Conservation (phyloP, 1,140 invertebrate species). For the Gonioctena quinquepunctata region DNA sequence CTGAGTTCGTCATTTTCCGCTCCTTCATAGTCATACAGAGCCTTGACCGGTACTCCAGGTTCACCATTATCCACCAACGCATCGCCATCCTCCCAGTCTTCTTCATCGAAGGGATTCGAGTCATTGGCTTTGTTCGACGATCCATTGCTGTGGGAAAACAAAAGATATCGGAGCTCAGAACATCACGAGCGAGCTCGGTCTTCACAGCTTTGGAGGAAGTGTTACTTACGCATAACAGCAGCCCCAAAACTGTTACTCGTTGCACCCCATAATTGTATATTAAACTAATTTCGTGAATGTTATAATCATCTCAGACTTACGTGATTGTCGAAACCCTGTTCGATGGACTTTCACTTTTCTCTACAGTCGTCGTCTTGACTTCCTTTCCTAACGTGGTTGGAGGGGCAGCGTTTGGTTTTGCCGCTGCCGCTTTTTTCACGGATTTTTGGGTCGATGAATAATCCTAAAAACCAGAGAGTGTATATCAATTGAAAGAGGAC, state of each 20-base stretch:
- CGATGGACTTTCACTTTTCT: slow-evolving; percentile 48
- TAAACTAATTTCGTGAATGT: too few species aligned
- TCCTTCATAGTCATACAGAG: slow-evolving; percentile 95
- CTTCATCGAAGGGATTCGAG: slow-evolving; percentile 84
- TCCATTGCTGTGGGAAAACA: slow-evolving; percentile 59
- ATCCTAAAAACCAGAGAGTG: too few species aligned
- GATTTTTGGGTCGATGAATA: slow-evolving; percentile 54
- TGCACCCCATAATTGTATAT: too few species aligned
- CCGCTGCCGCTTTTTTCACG: slow-evolving; percentile 51
- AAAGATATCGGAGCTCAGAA: background rate
- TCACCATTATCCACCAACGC: slow-evolving; percentile 88
- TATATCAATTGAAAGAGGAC: too few species aligned
- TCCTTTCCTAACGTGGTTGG: slow-evolving; percentile 36
- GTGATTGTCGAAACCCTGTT: slow-evolving; percentile 55
- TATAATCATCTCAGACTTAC: slow-evolving; percentile 49
- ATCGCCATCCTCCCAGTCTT: slow-evolving; percentile 81
- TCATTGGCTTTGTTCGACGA: slow-evolving; percentile 64
- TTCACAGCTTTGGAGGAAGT: too few species aligned
- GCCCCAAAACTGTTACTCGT: background rate
- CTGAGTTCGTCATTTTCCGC: slow-evolving; percentile 95
- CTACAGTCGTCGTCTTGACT: slow-evolving; percentile 26
- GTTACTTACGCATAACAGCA: too few species aligned
- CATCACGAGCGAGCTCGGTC: too few species aligned
- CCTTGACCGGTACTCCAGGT: slow-evolving; percentile 89
- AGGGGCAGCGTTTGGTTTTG: slow-evolving; percentile 37